Base-by-base conservation (phyloP, 2,113 vertebrate genomes). In the Heterotis niloticus region DNA sequence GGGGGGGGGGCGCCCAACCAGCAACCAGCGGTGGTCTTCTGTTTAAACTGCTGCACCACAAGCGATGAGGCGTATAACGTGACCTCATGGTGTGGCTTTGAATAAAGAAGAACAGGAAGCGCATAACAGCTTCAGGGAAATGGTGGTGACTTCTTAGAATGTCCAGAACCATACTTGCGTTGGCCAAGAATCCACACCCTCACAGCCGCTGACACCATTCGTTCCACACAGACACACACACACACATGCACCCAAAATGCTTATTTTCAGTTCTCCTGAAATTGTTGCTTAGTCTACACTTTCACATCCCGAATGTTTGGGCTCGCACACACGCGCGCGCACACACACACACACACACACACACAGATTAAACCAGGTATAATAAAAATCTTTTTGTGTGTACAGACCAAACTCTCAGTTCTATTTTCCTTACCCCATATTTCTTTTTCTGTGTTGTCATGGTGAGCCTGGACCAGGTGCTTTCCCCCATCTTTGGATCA, bases 231-330 rank as follows among this genome's bases (percentile, higher is more conserved):
- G 26, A 64, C 28, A 77, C 60, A 65, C 28, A 51, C 75, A 64
- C 60, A 14, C 54, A 59, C n/a, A 67, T 54, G 10, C 66, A n/a
- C 13, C 60, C 28, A 71, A 78, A 59, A 70, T 70, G 77, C 54
- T 78, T 69, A 78, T 71, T 78, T 71, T 78, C 77, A 78, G 77
- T 78, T 78, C 77, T 78, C 56, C 77, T 28, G 26, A 69, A 44
- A 56, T 71, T 70, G 67, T 70, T 78, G 77, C 77, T 78, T 78
- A 77, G 84, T 81, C 80, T 80, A 64, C 78, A 82, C 70, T 80
- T 87, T 85, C 84, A 80, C 75, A 84, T 69, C 75, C 83, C 78
- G 28, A 82, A 82, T 74, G 77, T 14, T 5, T 24, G 52, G 60
- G 51, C 64, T 56, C 51, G 56, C 44, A 54, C 76, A 69, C 65